Evolutionary conservation across 2,113 vertebrate species (phyloP).

Genomic region (Strigops habroptila): DNA sequence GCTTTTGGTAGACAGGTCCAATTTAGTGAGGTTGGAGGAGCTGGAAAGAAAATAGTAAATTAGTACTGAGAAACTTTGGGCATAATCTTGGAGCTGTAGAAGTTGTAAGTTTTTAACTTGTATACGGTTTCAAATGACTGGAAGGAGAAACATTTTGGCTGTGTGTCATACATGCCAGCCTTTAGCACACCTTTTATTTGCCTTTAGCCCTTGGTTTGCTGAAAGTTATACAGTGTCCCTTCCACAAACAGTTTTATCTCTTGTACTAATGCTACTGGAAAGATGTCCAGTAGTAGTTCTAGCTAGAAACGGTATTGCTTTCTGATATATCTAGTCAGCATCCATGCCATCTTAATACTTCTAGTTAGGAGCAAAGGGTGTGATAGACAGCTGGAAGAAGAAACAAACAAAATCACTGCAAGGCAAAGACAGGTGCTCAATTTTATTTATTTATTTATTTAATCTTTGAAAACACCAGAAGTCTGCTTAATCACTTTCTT

Average conservation of each 20-base stretch:
- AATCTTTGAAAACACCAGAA: not conserved
- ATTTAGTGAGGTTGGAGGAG: not conserved
- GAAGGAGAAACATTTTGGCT: not conserved
- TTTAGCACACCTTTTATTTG: not conserved
- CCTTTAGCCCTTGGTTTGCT: not conserved
- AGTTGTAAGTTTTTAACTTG: not conserved
- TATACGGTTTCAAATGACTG: not conserved
- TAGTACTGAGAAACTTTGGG: not conserved
- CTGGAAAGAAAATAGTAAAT: not conserved
- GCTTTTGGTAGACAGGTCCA: not conserved
- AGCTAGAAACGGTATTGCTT: not conserved
- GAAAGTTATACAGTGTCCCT: not conserved
- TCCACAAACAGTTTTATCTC: not conserved
- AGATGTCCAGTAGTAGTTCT: not conserved
- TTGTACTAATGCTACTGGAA: not conserved
- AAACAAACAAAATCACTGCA: not conserved
- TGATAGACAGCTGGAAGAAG: not conserved
- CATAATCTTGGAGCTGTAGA: not conserved
- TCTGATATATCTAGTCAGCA: not conserved
- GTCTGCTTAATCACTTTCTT: not conserved
- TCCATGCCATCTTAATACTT: not conserved
- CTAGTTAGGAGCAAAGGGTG: not conserved
- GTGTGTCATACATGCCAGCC: not conserved
- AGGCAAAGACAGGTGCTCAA: not conserved
- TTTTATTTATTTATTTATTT: not conserved